Evolutionary conservation across 2,113 vertebrate genomes (phyloP), one percentile per base, ranked within the genome.

Genomic region (Astatotilapia flaviijosephi): DNA sequence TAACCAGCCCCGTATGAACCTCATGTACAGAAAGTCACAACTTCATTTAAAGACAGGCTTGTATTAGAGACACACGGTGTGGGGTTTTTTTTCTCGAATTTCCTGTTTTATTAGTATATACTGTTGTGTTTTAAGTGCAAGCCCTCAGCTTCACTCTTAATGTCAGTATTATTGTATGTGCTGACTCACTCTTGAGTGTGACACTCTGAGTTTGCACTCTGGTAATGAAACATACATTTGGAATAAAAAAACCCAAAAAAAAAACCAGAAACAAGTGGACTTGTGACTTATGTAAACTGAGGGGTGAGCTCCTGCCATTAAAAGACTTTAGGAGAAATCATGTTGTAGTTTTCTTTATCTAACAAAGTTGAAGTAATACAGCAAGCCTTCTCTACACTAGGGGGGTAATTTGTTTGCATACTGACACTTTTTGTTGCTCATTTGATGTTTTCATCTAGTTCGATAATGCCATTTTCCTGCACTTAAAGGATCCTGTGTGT

Each of bases 41-140:
- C 62, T 68, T 40, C 11, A 68, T 6, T 4, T 68, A 21, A 68
- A 40, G 62, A n/a, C 35, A 40, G 35, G 65, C n/a, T 42, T 14
- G 35, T 9, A 70, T 42, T 70, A 23, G 62, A 70, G n/a, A 40
- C 62, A 14, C 60, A 37, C 17, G 5, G 31, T 35, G 17, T 33
- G 28, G 26, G 0, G 0, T 0, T 1, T 31, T 28, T 26, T 33
- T 2, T 1, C 6, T 68, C 7, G 1, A 21, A 70, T 23, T 70
- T 70, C 11, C 35, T 9, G n/a, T 70, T 70, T 40, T 40, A 14
- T 70, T 70, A 23, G 62, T 42, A 14, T 40, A 70, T 23, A 40
- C 35, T 40, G 35, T 70, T 23, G 65, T 70, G 65, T 42, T 70
- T 70, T 62, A 35, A 62, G 58, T 4, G 6, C 58, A 62, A 19